Base-by-base conservation (phyloP, 1,140 invertebrate genomes). In the Leptinotarsa defecta region DNA sequence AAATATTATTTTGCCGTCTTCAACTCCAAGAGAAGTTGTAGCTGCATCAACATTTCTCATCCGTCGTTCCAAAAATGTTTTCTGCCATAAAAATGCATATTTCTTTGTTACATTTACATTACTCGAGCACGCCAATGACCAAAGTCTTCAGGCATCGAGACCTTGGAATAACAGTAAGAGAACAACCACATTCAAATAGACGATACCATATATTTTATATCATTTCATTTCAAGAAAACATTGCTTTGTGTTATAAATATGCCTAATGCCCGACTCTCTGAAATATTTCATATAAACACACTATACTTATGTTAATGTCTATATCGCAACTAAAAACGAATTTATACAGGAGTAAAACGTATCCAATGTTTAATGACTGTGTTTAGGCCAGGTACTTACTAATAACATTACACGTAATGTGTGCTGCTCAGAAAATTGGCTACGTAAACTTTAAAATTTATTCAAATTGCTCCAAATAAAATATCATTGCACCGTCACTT, bases 291-390 rank as follows among this genome's bases (percentile, higher is more conserved):
- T 57, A 57, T 57, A 57, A 57, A 57, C 34, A 68, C 43, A 68
- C 67, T 68, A 68, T 68, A 68, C 43, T 68, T 68, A 68, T 68
- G 67, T 4, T 68, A 68, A 68, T 68, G 67, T 68, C 67, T 68
- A 68, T 68, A 68, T 68, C 67, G 67, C 24, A 19, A 43, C 24
- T 68, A 48, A 68, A 68, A 68, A 68, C 43, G 67, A 68, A 68
- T 68, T 68, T 68, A 68, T 68, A n/a, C 24, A 68, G 43, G 43
- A 68, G 17, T 48, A 48, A 68, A 68, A 68, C 63, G 63, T 65
- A 65, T 27, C 63, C 20, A 65, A 65, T 24, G 63, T n/a, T 48
- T 68, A 24, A 68, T 68, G 43, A 48, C 67, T 49, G 67, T 68
- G 34, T 68, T 68, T 68, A 57, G 15, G 34, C 19, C 24, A 17